Base-by-base conservation (phyloP, 2,888 invertebrate species). In the Molorchus minor region DNA sequence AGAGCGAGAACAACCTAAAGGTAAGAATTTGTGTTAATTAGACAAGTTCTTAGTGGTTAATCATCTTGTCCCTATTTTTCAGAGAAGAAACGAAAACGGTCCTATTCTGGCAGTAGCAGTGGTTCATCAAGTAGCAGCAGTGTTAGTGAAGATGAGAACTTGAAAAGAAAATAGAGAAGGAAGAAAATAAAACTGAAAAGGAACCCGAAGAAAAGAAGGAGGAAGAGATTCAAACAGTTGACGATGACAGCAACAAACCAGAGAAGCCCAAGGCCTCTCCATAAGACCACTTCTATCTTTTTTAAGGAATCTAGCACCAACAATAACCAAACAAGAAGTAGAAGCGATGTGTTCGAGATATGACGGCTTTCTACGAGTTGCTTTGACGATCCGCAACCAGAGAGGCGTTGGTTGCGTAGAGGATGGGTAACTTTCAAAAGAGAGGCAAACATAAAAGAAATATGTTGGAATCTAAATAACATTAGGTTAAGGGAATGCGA, bases 381-480 rank as follows among this genome's bases (percentile, higher is more conserved):
- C 98, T 0, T 86, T 99, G 54, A 97, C 98, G 99, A 99, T 82
- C 98, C 99, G 0, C 88, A 96, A 74, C 94, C 96, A 0, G 99
- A 99, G 77, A 86, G 98, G 16, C 88, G 96, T 38, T 99, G 98
- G 92, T 93, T 94, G 81, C 89, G 99, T 10, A 88, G 98, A 45
- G 99, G 98, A 35, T 99, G 98, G 98, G 96, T 98, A 29, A 98
- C 98, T 0, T 98, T 98, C 82, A 92, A 94, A 67, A 86, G 97
- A 15, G 93, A 95, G 75, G 97, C 98, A 41, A 98, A 98, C 81
- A 98, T 99, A 68, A 98, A 98, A 79, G 98, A 99, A 78, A 98
- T 99, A 68, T 99, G 98, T 81, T 99, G 98, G 98, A 96, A 94
- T 78, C 85, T 99, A 36, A 98, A 98, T 79, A 97, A 95, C 71